These are phyloP conservation scores for Drosophila ambigua DNA, from an alignment of 1,140 invertebrate species.

Conservation along the genomic window DNA sequence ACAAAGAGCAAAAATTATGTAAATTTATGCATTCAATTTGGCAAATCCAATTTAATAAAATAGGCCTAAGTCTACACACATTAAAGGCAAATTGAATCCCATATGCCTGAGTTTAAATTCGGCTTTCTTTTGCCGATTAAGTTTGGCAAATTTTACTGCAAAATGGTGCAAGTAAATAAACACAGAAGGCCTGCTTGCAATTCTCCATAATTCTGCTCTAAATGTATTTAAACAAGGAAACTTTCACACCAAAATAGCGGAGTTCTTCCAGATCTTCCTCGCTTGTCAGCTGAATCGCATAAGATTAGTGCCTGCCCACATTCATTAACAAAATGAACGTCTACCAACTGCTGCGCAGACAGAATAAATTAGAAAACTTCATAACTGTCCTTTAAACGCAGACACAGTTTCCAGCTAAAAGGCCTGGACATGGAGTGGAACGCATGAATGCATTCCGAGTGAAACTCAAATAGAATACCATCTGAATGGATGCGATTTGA, in stretches of 20 bases:
- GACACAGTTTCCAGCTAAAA: neutral
- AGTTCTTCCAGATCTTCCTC: too few relatives aligned
- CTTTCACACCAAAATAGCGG: too few relatives aligned
- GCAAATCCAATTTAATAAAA: slow-evolving; percentile 40
- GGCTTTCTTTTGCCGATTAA: too few relatives aligned
- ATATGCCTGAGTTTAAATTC: too few relatives aligned
- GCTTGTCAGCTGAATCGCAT: too few relatives aligned
- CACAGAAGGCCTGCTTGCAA: neutral
- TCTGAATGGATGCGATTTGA: slow-evolving; percentile 39
- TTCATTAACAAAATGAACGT: too few relatives aligned
- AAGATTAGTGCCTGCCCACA: too few relatives aligned
- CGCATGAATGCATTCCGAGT: slow-evolving; percentile 56
- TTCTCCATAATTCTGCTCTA: too few relatives aligned
- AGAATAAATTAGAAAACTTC: too few relatives aligned
- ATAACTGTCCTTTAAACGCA: too few relatives aligned
- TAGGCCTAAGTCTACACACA: slow-evolving; percentile 20
- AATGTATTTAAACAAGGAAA: too few relatives aligned
- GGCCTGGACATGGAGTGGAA: neutral
- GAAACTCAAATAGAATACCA: slow-evolving; percentile 48
- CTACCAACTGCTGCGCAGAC: too few relatives aligned
- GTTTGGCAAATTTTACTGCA: neutral
- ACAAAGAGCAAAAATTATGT: slow-evolving; percentile 12
- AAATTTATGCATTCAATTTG: slow-evolving; percentile 10
- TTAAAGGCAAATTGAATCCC: slow-evolving; percentile 25
- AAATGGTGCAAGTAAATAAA: neutral